Evolutionary conservation across 2,888 invertebrate genomes (phyloP).

Genomic region (Andrena dorsata): DNA sequence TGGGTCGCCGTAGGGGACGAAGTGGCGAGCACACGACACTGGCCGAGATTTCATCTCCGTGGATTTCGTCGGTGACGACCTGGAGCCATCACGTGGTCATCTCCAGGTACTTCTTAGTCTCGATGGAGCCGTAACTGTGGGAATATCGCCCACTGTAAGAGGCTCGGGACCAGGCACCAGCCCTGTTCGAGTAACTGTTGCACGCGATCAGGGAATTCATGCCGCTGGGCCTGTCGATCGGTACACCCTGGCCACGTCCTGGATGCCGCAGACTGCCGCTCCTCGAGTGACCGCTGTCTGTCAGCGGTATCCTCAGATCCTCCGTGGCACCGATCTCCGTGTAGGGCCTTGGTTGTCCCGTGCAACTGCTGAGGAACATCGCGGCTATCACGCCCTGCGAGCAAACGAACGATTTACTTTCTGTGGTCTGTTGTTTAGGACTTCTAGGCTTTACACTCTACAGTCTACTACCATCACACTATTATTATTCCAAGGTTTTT

Average conservation of each 20-base stretch:
- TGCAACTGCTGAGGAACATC: conserved; percentile 81
- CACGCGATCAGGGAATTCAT: conserved; percentile 92
- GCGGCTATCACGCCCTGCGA: conserved; percentile 83
- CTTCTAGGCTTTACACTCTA: no score
- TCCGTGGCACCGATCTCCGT: conserved; percentile 80
- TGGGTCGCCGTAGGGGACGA: neutral
- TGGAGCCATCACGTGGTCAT: conserved; percentile 80
- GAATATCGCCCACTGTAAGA: conserved; percentile 86
- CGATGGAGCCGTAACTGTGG: conserved; percentile 86
- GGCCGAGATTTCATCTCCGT: conserved; percentile 15
- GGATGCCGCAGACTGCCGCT: conserved; percentile 67
- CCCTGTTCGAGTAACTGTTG: conserved; percentile 91
- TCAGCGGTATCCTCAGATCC: conserved; percentile 77
- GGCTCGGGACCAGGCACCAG: conserved; percentile 87
- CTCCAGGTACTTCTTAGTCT: conserved; percentile 81
- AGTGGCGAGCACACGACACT: conserved; percentile 34
- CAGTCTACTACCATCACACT: no score
- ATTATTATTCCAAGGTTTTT: no score
- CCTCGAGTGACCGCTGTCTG: conserved; percentile 77
- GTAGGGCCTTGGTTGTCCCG: conserved; percentile 82
- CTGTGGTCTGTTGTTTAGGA: neutral
- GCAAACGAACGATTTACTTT: neutral
- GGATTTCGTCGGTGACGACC: neutral
- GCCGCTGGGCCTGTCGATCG: conserved; percentile 90
- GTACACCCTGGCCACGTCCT: conserved; percentile 85